phyloP scores from a whole-genome alignment of 2,797 vertebrate species.

The Prionace glauca region DNA sequence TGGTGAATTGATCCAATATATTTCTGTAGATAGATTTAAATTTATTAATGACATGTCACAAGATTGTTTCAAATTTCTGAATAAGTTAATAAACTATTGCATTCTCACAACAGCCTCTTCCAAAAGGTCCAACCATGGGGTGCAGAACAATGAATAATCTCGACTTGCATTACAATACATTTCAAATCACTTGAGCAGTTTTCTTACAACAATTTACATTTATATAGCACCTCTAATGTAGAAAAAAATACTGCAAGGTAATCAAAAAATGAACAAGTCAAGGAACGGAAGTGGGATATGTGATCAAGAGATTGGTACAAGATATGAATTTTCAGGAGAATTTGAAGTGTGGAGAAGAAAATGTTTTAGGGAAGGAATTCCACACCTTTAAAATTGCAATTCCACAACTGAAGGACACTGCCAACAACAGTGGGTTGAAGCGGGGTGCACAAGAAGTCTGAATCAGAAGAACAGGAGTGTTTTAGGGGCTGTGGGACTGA shows the following conservation, averaged over 20 bases:
- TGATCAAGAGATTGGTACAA: neutral
- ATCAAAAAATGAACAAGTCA: neutral
- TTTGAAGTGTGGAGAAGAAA: neutral
- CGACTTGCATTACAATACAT: neutral
- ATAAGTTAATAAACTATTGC: neutral
- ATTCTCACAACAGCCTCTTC: neutral
- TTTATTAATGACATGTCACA: neutral
- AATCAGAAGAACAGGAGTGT: neutral
- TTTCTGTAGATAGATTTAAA: neutral
- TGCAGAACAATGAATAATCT: neutral
- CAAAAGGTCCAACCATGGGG: neutral
- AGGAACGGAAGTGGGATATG: neutral
- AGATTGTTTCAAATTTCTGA: too few species aligned
- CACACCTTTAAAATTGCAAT: neutral
- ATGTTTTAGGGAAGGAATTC: neutral
- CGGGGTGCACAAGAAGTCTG: neutral
- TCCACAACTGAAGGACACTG: neutral
- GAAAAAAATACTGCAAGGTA: neutral
- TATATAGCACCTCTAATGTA: neutral
- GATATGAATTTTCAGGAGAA: neutral
- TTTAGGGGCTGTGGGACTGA: neutral
- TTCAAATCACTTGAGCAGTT: neutral
- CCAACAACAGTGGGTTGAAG: neutral
- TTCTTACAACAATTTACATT: conserved; percentile 1
- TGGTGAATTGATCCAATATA: neutral